Evolutionary conservation across 2,888 invertebrate species (phyloP), one percentile per base, ranked within the genome.

Genomic region (Yponomeuta evonymella): DNA sequence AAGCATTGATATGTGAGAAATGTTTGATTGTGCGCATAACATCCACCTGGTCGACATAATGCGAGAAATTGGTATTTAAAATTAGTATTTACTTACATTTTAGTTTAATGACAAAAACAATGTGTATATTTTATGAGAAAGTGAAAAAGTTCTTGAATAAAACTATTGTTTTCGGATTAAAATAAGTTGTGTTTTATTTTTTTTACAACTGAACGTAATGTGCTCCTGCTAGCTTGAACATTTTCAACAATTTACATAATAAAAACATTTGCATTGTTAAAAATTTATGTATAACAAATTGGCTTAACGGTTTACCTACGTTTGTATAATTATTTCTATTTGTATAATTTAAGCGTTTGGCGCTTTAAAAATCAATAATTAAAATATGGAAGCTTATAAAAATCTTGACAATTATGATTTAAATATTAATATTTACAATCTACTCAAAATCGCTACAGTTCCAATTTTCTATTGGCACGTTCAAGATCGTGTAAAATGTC

Each of bases 161-260:
- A 92, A 92, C 92, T 90, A 92, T 92, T 92, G 92, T 92, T 92
- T 92, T 92, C 92, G 92, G 92, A 92, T 92, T 92, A 92, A 88
- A 88, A 85, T 84, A 75, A 79, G 78, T 15, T 23, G 85, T 81
- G 91, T 92, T 92, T 92, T 90, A 91, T 92, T 92, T 90, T 33
- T 74, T 76, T 58, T 58, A 58, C 51, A 15, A 58, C 15, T 58
- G 3, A 58, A 58, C 51, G 15, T 12, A 12, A 15, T 4, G 51
- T 58, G 51, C 51, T 58, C 15, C 51, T 12, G 5, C 3, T 58
- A 58, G 12, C 51, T 12, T 6, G 4, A 58, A 58, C 51, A 51
- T 15, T 58, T 15, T 15, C 12, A 58, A 12, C 43, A 43, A 43
- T 43, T 43, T 8, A 43, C 43, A 8, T 8, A 43, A 43, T 8